A percentile compares a stretch with the other conserved stretches of the same genome.
These are phyloP conservation scores for Heterotis niloticus DNA, from an alignment of 2,113 vertebrate genomes.

Conservation along the genomic window DNA sequence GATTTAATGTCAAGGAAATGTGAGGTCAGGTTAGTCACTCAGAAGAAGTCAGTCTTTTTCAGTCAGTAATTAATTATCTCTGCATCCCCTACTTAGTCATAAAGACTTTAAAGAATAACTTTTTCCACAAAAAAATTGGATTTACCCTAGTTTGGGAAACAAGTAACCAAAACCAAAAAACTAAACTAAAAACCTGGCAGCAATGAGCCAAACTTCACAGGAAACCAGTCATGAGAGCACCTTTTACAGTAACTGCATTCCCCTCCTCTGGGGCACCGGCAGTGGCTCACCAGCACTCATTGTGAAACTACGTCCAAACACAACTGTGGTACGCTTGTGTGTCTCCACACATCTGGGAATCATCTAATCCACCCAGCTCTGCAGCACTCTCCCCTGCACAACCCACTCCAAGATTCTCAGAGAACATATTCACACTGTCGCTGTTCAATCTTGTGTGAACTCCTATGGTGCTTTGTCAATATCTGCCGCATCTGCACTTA, in stretches of 20 bases:
- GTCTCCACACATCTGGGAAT: constrained; percentile 65
- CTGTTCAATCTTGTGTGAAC: neutral
- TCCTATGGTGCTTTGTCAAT: neutral
- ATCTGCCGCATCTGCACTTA: neutral
- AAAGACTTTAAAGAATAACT: neutral
- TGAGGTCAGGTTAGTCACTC: no score
- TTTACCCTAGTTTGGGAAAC: constrained; percentile 3
- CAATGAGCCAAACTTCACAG: neutral
- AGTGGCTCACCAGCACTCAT: constrained; percentile 4
- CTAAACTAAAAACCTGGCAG: neutral
- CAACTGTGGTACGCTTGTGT: constrained; percentile 67
- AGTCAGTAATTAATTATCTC: no score
- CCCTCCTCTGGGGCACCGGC: neutral
- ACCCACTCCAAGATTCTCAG: neutral
- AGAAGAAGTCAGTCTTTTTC: no score
- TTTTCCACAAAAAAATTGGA: neutral
- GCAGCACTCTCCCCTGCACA: neutral
- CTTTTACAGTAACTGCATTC: constrained; percentile 12
- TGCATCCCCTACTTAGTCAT: neutral
- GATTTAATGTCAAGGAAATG: no score
- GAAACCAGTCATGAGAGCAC: neutral
- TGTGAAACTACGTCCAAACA: constrained; percentile 34
- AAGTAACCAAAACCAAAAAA: neutral
- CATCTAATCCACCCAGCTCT: constrained; percentile 39
- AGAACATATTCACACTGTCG: neutral